Evolutionary conservation across 1,140 invertebrate genomes (phyloP), one percentile per base, ranked within the genome.

Genomic region (Drosophila kurseongensis): DNA sequence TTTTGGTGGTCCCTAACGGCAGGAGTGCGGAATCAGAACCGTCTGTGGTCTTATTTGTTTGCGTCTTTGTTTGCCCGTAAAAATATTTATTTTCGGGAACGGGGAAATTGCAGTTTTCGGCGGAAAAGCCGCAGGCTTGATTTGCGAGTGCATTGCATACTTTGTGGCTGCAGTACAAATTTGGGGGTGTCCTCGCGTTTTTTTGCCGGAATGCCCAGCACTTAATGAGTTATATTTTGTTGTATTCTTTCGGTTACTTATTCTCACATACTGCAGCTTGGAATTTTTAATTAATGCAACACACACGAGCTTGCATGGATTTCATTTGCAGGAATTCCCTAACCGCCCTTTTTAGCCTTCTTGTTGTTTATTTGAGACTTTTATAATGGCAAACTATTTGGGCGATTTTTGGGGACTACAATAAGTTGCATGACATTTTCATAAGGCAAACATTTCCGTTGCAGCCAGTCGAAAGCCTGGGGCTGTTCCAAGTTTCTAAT

Each of bases 131-230:
- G 68, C 69, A 75, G 76, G 73, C 86, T 85, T 86, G 72, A 91
- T 91, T 91, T 90, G 90, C 74, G 85, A 91, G 76, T 90, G 90
- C 90, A 90, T 79, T 73, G 90, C 90, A 90, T 86, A 84, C 75
- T 90, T 88, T 84, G 76, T 74, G 85, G 81, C 40, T 36, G 65
- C 72, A 75, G 48, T 78, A 74, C 78, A 63, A 71, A 41, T 57
- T 60, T 42, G 57, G 40, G 51, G 48, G 55, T 38, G 14, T 58
- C 23, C 58, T 38, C 75, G 59, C 63, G 72, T 60, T 57, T 79
- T 84, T 66, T 68, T 38, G 60, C 61, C 61, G 73, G 81, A 89
- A 91, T 90, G 76, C 75, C 69, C 79, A 65, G 69, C 66, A 75
- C 79, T 88, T 82, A 88, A 80, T 83, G 79, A 80, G 72, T 75